These are phyloP conservation scores for Anhinga anhinga DNA, from an alignment of 2,113 vertebrate genomes.

Conservation along the genomic window DNA sequence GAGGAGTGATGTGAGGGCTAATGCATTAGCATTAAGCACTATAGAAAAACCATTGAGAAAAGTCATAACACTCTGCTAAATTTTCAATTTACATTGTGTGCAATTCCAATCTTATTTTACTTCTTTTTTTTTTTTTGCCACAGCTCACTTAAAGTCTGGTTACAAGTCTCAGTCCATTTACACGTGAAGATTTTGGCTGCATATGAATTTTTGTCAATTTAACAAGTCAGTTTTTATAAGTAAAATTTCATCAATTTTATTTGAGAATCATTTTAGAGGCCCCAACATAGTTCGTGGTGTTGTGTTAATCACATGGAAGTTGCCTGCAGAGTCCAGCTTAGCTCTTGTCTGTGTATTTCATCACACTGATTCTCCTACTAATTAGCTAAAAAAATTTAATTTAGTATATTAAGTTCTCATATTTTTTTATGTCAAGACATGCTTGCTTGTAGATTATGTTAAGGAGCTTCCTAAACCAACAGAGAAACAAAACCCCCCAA, in stretches of 20 bases:
- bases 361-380: neutral
- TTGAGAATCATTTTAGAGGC: neutral
- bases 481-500: neutral
- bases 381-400: neutral
- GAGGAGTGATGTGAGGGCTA: neutral
- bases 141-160: neutral
- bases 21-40: neutral
- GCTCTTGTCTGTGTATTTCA: neutral
- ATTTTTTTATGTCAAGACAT: neutral
- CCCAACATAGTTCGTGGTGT: rapidly evolving
- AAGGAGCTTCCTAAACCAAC: neutral
- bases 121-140: neutral
- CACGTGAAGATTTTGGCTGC: neutral
- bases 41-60: neutral
- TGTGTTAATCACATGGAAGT: neutral
- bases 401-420: neutral
- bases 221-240: neutral
- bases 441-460: neutral
- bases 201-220: neutral
- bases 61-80: neutral
- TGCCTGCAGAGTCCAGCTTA: neutral
- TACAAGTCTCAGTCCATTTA: neutral
- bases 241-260: neutral
- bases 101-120: neutral
- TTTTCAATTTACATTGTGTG: neutral